A percentile compares a stretch with the other conserved stretches of the same genome.
phyloP scores from a whole-genome alignment of 2,888 invertebrate genomes.

The Drosophila leonis region DNA sequence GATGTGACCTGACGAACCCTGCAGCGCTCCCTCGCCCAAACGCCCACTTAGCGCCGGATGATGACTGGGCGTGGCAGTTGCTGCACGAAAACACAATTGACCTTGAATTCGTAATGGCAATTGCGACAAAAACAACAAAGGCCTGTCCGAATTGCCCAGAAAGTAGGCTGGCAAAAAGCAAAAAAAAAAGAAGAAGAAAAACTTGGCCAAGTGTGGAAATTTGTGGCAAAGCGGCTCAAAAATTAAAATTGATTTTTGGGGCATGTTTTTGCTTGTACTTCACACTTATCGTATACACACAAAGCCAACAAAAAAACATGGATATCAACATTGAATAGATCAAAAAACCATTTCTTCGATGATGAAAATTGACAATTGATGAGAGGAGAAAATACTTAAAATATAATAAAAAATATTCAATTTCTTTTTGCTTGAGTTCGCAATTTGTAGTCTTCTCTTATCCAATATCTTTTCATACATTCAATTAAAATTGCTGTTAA shows the following conservation, averaged over 20 bases:
- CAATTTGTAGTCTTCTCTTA: no score
- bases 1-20: constrained; percentile 40
- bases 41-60: constrained; percentile 32
- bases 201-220: constrained; percentile 25
- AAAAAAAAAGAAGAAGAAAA: neutral
- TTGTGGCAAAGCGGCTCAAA: constrained; percentile 22
- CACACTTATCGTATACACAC: neutral
- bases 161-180: constrained; percentile 10
- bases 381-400: neutral
- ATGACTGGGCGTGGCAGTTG: constrained; percentile 46
- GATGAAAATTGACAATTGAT: neutral
- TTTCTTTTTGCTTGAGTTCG: neutral
- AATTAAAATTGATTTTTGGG: constrained; percentile 29
- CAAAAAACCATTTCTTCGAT: neutral
- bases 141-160: constrained; percentile 7
- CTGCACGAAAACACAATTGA: constrained; percentile 63
- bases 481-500: neutral
- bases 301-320: neutral
- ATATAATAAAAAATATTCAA: neutral
- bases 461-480: neutral
- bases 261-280: neutral
- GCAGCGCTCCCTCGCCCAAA: no score
- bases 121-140: constrained; percentile 29
- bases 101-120: constrained; percentile 61
- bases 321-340: neutral